Evolutionary conservation across 2,888 invertebrate species (phyloP).

Genomic region (Drosophila recens): DNA sequence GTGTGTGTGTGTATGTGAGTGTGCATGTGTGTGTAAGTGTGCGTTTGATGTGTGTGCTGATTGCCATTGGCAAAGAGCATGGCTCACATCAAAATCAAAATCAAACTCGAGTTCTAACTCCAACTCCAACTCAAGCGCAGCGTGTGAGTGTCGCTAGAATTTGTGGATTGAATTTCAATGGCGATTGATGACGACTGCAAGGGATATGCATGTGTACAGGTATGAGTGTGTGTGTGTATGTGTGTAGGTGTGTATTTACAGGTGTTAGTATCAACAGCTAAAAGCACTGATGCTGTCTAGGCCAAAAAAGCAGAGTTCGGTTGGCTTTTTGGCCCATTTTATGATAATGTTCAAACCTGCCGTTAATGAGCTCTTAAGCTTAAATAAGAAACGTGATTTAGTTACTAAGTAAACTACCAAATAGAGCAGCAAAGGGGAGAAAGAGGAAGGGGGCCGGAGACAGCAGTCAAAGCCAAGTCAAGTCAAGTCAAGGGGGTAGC

Average conservation of each 20-base stretch:
- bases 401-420: slow-evolving; percentile 79
- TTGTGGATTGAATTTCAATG: slow-evolving; percentile 81
- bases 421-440: slow-evolving; percentile 32
- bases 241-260: slow-evolving; percentile 25
- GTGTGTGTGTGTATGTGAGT: slow-evolving; percentile 8
- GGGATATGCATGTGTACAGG: slow-evolving; percentile 22
- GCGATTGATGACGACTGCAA: slow-evolving; percentile 71
- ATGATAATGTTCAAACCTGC: slow-evolving; percentile 78
- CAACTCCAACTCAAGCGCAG: slow-evolving; percentile 10
- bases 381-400: slow-evolving; percentile 83
- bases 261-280: slow-evolving; percentile 46
- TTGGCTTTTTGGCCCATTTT: slow-evolving; percentile 67
- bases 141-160: slow-evolving; percentile 68
- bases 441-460: slow-evolving; percentile 9
- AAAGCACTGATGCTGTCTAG: slow-evolving; percentile 27
- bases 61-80: slow-evolving; percentile 68
- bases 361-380: slow-evolving; percentile 83
- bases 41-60: slow-evolving; percentile 66
- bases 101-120: slow-evolving; percentile 18
- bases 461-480: slow-evolving; percentile 19
- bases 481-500: slow-evolving; percentile 7
- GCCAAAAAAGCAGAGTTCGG: slow-evolving; percentile 41
- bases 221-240: slow-evolving; percentile 31
- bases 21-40: slow-evolving; percentile 22
- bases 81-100: slow-evolving; percentile 58